A percentile compares a stretch with the other conserved stretches of the same genome.
Evolutionary conservation across 1,140 invertebrate genomes (phyloP).

Genomic region (Pentalonia nigronervosa): DNA sequence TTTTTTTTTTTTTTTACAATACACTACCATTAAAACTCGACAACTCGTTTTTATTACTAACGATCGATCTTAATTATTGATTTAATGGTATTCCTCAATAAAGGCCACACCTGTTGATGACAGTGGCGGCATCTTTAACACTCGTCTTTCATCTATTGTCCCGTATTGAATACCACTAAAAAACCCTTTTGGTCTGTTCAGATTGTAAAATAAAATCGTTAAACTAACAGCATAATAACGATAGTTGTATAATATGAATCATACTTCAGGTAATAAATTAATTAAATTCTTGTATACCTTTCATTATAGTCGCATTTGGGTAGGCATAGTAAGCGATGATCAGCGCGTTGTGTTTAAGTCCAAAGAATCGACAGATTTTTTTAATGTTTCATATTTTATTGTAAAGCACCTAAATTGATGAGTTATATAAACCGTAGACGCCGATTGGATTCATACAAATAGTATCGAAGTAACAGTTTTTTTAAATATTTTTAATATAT

Average conservation of each 20-base stretch:
- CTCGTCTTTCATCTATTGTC: background rate
- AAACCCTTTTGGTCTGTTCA: background rate
- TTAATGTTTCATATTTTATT: background rate
- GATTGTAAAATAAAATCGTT: background rate
- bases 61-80: conserved; percentile 47
- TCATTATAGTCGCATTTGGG: too few relatives aligned
- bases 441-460: background rate
- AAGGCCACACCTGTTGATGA: background rate
- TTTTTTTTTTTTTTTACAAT: conserved; percentile 21
- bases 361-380: background rate
- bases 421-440: background rate
- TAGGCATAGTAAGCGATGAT: background rate
- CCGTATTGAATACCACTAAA: background rate
- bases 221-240: conserved; percentile 39
- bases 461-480: background rate
- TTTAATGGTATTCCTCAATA: background rate
- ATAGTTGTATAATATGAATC: background rate
- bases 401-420: background rate
- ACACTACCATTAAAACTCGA: background rate
- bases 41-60: background rate
- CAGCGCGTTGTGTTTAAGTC: background rate
- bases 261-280: background rate
- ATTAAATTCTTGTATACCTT: background rate
- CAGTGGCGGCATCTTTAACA: background rate
- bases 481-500: background rate